Base-by-base conservation (phyloP, 64 coral and sea anemone genomes). In the Cladopsammia gracilis region DNA sequence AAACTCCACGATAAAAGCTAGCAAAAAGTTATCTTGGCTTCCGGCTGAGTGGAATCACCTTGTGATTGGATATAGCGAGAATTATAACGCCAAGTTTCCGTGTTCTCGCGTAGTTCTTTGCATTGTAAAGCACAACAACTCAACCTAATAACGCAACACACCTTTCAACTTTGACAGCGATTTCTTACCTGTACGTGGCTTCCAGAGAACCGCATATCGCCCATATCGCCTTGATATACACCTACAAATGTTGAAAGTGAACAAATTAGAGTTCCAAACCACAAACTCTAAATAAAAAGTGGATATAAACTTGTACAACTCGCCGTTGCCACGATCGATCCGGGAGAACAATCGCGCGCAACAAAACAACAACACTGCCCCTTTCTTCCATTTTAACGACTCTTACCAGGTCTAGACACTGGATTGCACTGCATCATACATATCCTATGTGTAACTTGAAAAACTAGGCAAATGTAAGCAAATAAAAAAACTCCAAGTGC, bases 391-490 rank as follows among this genome's bases (percentile, higher is more conserved):
- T 57, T 79, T 92, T 9, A 53, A 67, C 56, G 80, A 75, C 80
- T 94, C 96, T 87, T 87, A 98, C 96, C 96, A 88, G 88, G 96
- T 92, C 96, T 93, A 69, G 92, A 83, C 96, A 98, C 88, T 12
- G 96, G 96, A 87, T 98, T 98, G 88, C 96, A 98, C 71, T 98
- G 96, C 96, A 98, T 98, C 88, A 98, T 86, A 94, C 88, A 97
- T 91, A 97, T 97, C 83, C 96, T 93, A 98, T 98, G 96, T 74
- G 92, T 98, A 48, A 98, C 88, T 72, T 90, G 75, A 94, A 98
- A 98, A 59, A 94, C 96, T 94, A 98, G 78, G 80, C 25, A 70
- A 60, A 91, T 98, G 71, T 98, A 98, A 26, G 90, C 58, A 94
- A 94, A 98, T 98, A 94, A 98, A 94, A 94, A 77, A 45, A 87